Percentiles rank a stretch among this genome's conserved stretches.
phyloP scores from a whole-genome alignment of 92 coral and sea anemone genomes.

The Bergia puertoricense region DNA sequence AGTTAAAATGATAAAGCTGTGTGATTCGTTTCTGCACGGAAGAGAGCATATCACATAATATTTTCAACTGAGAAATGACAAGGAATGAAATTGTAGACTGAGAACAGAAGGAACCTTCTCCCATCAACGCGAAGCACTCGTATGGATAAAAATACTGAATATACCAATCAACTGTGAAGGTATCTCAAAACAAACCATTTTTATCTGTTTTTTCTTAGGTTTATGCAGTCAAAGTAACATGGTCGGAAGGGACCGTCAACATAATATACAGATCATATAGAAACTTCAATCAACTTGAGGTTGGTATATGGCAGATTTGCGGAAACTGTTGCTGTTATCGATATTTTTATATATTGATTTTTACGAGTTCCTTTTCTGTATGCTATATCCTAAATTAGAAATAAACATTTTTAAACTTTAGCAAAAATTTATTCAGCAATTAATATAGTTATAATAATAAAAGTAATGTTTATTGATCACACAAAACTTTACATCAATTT shows the following conservation, averaged over 20 bases:
- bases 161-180: not conserved
- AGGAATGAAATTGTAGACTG: not conserved
- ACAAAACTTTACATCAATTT: too few relatives aligned
- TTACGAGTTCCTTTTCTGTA: too few relatives aligned
- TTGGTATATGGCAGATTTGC: not conserved
- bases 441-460: too few relatives aligned
- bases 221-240: constrained; percentile 67
- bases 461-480: too few relatives aligned
- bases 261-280: constrained; percentile 70
- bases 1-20: not conserved
- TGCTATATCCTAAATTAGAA: too few relatives aligned
- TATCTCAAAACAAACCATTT: not conserved
- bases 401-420: too few relatives aligned
- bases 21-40: not conserved
- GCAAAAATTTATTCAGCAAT: too few relatives aligned
- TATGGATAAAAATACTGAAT: not conserved
- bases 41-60: not conserved
- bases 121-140: not conserved
- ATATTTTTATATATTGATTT: too few relatives aligned
- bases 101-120: not conserved
- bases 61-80: not conserved
- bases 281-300: constrained; percentile 64
- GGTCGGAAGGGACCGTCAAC: constrained; percentile 83
- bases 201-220: constrained; percentile 40
- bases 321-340: not conserved